Base-by-base conservation (phyloP, 2,797 vertebrate species). In the Alfaro cultratus region DNA sequence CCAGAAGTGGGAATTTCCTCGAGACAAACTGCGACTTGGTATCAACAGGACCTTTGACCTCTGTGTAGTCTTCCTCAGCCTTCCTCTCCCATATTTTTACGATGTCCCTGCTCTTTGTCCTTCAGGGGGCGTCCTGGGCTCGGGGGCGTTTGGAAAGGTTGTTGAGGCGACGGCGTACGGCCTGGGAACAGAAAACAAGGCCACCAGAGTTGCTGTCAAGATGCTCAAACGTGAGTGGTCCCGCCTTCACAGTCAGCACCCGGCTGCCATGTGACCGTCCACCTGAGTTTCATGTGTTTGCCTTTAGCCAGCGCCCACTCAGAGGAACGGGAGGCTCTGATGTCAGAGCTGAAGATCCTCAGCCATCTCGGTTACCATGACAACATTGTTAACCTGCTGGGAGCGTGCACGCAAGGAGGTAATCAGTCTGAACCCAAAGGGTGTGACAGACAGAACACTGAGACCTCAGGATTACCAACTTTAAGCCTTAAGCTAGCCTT, bases 291-390 rank as follows among this genome's bases (percentile, higher is more conserved):
- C 0, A 2, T 73, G 12, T 83, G 12, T 77, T 68, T 0, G 2
- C 73, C 1, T 39, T 34, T 94, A 99, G 98, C 98, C n/a, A 97
- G 97, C 0, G 98, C 98, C 62, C 96, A 97, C 31, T 94, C 95
- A 0, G 98, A 97, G 13, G 98, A 99, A 90, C 96, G 97, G 75
- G 97, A 99, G 67, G 98, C 98, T 36, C 96, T 99, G 68, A 99
- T 99, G 97, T 98, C 97, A 0, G 98, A 99, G 83, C 92, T 99
- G 88, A 99, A 99, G 96, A 99, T 99, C 90, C 96, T 99, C 92
- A 98, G 98, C 80, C 97, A 99, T 87, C 91, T 99, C 64, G 98
- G 98, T 67, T 96, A 96, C 85, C 98, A 99, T 0, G 91, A 96
- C 87, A 99, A 99, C 87, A 98, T 99, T 0, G 98, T 99, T 34